Base-by-base conservation (phyloP, 2,888 invertebrate species). In the Phoronis australis region DNA sequence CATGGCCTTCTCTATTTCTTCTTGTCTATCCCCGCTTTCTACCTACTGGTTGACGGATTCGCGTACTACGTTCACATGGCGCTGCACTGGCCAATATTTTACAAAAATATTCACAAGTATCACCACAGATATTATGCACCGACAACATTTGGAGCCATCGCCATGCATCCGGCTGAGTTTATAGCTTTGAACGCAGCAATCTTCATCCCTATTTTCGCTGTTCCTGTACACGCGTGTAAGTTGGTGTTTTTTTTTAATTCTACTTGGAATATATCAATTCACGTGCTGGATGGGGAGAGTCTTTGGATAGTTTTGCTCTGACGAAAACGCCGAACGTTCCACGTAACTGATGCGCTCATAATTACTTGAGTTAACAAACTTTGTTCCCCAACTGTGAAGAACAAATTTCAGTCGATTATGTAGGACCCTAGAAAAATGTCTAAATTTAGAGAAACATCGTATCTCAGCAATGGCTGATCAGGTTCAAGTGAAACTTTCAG, bases 41-140 rank as follows among this genome's bases (percentile, higher is more conserved):
- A 85, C 64, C 73, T 87, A 37, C 57, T 71, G 59, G 69, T 82
- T 81, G 83, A 87, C 75, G 86, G 85, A 61, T 70, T 80, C 3
- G 85, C 85, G 0, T 70, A 66, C 52, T 68, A 65, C 49, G 49
- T 84, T 18, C 87, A 87, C 67, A 80, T 86, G 0, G 61, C 84
- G 54, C 85, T 85, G 73, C 87, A 87, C 73, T 80, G 80, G 0
- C 86, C 84, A 0, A 84, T 80, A 73, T 71, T 87, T 37, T 64
- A 62, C 47, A 84, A 83, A 68, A 71, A 82, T 63, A 86, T 87
- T 73, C 87, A 87, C 78, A 87, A 87, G 73, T 75, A 85, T 0
- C 87, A 87, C 65, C 87, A 87, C 76, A 84, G 83, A 59, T 87
- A 86, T 76, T 86, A 86, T 68, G 85, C 85, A 67, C 87, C 87